Evolutionary conservation across 1,140 invertebrate genomes (phyloP).

Genomic region (Heliconius nattereri): DNA sequence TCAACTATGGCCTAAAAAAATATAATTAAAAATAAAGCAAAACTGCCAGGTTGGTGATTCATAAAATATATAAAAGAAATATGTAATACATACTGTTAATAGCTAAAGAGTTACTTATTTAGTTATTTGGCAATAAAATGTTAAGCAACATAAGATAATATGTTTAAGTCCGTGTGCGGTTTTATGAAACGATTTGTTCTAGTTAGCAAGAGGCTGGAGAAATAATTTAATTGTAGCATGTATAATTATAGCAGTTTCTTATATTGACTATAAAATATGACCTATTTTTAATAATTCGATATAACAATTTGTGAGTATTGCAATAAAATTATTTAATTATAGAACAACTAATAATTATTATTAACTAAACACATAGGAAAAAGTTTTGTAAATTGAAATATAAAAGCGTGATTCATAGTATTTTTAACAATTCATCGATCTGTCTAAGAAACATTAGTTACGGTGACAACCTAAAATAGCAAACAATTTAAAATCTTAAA

Average conservation of each 20-base stretch:
- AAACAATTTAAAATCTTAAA: conserved; percentile 1
- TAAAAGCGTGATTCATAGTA: not conserved
- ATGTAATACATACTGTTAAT: not conserved
- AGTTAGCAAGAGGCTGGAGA: conserved; percentile 8
- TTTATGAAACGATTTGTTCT: conserved; percentile 13
- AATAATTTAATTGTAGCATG: not conserved
- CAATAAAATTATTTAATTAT: too few species aligned
- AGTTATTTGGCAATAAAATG: conserved; percentile 6
- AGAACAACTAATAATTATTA: too few species aligned
- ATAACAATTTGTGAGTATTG: too few species aligned
- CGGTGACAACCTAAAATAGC: conserved; percentile 4
- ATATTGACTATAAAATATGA: not conserved
- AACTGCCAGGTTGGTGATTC: not conserved
- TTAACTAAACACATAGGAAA: not conserved
- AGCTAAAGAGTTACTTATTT: conserved; percentile 5
- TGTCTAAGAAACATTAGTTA: not conserved
- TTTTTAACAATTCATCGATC: not conserved
- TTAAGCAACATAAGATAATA: conserved; percentile 13
- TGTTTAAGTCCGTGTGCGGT: not conserved
- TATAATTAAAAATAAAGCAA: not conserved
- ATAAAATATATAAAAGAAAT: not conserved
- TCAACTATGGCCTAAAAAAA: not conserved
- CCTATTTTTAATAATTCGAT: not conserved
- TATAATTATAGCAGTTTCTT: not conserved
- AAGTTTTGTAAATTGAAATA: not conserved